Conservation (phyloP, 2,113 vertebrate species). For the Formicarius rufipectus region DNA sequence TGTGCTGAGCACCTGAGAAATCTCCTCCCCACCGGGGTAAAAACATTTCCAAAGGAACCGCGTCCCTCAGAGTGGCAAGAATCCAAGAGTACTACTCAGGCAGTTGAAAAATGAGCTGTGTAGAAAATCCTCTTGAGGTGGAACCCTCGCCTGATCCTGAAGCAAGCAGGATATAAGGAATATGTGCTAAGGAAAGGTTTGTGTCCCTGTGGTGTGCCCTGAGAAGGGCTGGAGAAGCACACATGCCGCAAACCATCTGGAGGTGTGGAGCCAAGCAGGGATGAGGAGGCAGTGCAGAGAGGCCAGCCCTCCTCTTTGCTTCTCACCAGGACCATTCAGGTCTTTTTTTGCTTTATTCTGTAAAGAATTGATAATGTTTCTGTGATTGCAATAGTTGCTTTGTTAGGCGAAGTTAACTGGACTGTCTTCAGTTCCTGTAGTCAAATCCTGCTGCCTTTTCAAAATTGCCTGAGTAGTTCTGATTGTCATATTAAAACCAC, state of each 20-base stretch:
- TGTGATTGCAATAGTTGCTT: not conserved
- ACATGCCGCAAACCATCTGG: not conserved
- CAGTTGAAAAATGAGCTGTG: conserved; percentile 27
- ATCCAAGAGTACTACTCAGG: not conserved
- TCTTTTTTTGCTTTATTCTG: not conserved
- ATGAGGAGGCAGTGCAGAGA: not conserved
- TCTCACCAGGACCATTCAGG: fast-evolving
- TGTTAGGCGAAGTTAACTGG: not conserved
- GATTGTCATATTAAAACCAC: not conserved
- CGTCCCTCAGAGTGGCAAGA: not conserved
- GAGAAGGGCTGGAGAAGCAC: not conserved
- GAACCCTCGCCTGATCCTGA: not conserved
- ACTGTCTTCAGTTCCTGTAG: not conserved
- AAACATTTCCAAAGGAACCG: not conserved
- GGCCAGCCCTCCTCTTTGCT: not conserved
- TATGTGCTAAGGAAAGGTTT: not conserved
- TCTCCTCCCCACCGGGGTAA: not conserved
- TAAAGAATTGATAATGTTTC: not conserved
- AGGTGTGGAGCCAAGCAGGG: not conserved
- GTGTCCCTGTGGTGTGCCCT: not conserved
- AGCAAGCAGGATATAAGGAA: not conserved
- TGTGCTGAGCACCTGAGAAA: conserved; percentile 6
- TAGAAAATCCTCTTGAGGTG: not conserved
- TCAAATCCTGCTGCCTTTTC: not conserved
- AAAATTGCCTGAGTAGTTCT: not conserved